Evolutionary conservation across 2,113 vertebrate genomes (phyloP), one percentile per base, ranked within the genome.

Genomic region (Thomomys bottae): DNA sequence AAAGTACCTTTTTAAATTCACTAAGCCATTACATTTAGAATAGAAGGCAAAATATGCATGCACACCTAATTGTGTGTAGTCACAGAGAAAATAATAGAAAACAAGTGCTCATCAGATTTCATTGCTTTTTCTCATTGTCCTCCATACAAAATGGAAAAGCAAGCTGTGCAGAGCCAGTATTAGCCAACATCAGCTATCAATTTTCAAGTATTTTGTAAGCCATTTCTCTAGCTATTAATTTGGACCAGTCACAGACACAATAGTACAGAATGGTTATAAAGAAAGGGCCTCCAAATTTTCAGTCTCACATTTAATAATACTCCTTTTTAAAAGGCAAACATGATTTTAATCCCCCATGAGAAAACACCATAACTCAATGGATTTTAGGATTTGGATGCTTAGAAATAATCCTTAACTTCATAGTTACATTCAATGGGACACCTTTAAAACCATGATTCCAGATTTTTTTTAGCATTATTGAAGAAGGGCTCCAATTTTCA

Each of bases 1-100:
- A 66, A 90, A 82, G 59, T 17, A 28, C 23, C 18, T 40, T 84
- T 89, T 93, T 20, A 88, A 67, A 85, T 64, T 64, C 59, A 57
- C 32, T 68, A 73, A 40, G 20, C 34, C 30, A 72, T 70, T 68
- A 5, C 12, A 88, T 73, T 82, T 57, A 68, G 11, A 91, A 59
- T 36, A 77, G 4, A n/a, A 81, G 30, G 34, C 3, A 84, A 77
- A 77, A 73, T 28, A 5, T 30, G 11, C 45, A 83, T 18, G 3
- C 40, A 10, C 38, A 89, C 23, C 57, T 28, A 80, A 32, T 68
- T 77, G 8, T 26, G 64, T 30, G 2, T 76, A 66, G 54, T 61
- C 42, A 76, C n/a, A 61, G 92, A 88, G 36, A 64, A 81, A 82
- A 90, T 34, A 72, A 75, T 0, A 64, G 40, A 79, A 93, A 90